Evolutionary conservation across 37 sponge, comb jelly and placozoan species (phyloP), one percentile per base, ranked within the genome.

Genomic region (Mnemiopsis leidyi): DNA sequence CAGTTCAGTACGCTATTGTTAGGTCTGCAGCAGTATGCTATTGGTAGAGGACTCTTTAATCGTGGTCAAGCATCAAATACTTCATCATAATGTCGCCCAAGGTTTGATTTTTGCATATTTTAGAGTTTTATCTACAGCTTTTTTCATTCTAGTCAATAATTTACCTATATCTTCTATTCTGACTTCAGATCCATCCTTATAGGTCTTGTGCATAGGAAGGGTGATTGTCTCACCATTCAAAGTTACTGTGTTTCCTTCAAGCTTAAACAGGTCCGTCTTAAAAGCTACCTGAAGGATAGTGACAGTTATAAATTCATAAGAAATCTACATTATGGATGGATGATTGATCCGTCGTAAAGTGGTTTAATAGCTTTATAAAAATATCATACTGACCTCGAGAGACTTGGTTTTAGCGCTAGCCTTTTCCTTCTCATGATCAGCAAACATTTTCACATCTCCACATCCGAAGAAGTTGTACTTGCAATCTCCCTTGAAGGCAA

Each of bases 401-500:
- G 32, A 79, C 21, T 79, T 79, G 2, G 82, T 79, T 9, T 21
- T 79, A 29, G 36, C 34, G 36, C 82, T 79, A 32, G 82, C 82
- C 82, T 31, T 35, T 7, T 79, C 82, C 36, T 79, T 79, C 7
- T 32, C 82, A 21, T 79, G 82, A 31, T 79, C 82, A 79, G 82
- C 82, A 16, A 13, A 79, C 82, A 79, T 79, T 36, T 32, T 79
- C 29, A 79, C 29, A 30, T 79, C 82, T 7, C 29, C 37, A 29
- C 82, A 79, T 35, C 36, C 36, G 37, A 79, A 79, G 82, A 79
- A 79, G 37, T 79, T 32, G 82, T 79, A 79, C 35, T 36, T 35
- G 36, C 82, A 79, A 23, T 79, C 82, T 33, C 82, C 82, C 82
- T 79, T 79, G 37, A 79, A 79, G 3, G 20, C 37, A 33, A 36